Percentiles rank a stretch among this genome's conserved stretches.
phyloP scores from a whole-genome alignment of 2,113 vertebrate genomes.

The Brachypteracias leptosomus region DNA sequence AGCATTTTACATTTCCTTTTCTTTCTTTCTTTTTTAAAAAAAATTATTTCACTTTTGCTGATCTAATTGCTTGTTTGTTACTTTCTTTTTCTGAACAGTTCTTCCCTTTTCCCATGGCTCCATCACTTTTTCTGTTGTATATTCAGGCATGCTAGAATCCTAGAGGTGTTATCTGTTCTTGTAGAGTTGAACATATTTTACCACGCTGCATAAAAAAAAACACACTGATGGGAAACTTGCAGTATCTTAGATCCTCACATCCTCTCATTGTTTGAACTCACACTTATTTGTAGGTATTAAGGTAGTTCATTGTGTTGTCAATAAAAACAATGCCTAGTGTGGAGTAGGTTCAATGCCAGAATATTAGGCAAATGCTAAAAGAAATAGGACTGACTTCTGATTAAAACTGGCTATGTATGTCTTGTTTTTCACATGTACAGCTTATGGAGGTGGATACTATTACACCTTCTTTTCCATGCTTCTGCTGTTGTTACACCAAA shows the following conservation, averaged over 20 bases:
- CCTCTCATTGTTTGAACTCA: not conserved
- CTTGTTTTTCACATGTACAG: not conserved
- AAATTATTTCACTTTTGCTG: not conserved
- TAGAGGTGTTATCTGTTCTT: not conserved
- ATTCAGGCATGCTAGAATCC: not conserved
- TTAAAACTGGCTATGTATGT: not conserved
- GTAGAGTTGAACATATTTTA: not conserved
- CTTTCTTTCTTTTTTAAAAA: not conserved
- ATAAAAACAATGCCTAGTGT: not conserved
- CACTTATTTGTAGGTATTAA: not conserved
- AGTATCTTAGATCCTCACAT: not conserved
- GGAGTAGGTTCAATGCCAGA: not conserved
- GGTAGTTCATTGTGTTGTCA: not conserved
- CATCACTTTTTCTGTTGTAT: not conserved
- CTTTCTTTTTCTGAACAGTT: not conserved
- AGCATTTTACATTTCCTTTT: not conserved
- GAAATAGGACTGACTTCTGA: not conserved
- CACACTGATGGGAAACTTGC: not conserved
- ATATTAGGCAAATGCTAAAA: not conserved
- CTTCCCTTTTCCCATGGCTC: not conserved
- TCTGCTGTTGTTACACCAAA: not conserved
- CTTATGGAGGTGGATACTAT: not conserved
- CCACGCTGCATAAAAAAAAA: not conserved
- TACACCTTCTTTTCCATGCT: not conserved
- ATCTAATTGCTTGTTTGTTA: not conserved